Base-by-base conservation (phyloP, 1,140 invertebrate species). In the Mycetomoellerius zeteki region DNA sequence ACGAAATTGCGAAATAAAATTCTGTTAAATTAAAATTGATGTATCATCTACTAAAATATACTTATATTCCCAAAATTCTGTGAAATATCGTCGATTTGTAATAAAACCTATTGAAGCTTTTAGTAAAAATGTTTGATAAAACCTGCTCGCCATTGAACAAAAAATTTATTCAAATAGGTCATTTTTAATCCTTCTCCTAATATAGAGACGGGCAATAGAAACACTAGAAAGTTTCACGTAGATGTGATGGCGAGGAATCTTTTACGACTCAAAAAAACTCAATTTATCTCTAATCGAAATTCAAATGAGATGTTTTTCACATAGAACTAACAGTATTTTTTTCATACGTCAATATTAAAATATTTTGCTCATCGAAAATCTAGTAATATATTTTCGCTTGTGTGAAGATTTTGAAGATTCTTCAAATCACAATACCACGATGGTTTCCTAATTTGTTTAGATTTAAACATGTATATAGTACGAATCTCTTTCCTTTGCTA, bases 121-220 rank as follows among this genome's bases (percentile, higher is more conserved):
- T 24, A 3, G 4, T 5, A 43, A 60, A 58, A 0, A 3, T 33
- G 7, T 72, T 54, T 5, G 19, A 50, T 30, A 33, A 54, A 73
- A 47, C 43, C 16, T 30, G 6, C n/a, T 3, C 5, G 12, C 30
- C n/a, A 47, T 78, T 64, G 14, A 62, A 47, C 56, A 77, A 27
- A 62, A 3, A 77, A 47, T 78, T 78, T 67, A 52, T 67, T 67
- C 43, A 52, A 77, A 47, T 16, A 47, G 14, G 0, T 80, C n/a
- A 52, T 67, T 43, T 67, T 80, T 56, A 52, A 43, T 14, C n/a
- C 3, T 14, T 1, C 14, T 33, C 4, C 2, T 43, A n/a, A 37
- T 62, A 77, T 60, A 75, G 52, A 33, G 21, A 19, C 71, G 16
- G 27, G 27, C 16, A 60, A 77, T 30, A 78, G 43, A 10, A 8